A percentile compares a stretch with the other conserved stretches of the same genome.
Conservation (phyloP, 2,113 vertebrate species). For the Alligator mississippiensis region DNA sequence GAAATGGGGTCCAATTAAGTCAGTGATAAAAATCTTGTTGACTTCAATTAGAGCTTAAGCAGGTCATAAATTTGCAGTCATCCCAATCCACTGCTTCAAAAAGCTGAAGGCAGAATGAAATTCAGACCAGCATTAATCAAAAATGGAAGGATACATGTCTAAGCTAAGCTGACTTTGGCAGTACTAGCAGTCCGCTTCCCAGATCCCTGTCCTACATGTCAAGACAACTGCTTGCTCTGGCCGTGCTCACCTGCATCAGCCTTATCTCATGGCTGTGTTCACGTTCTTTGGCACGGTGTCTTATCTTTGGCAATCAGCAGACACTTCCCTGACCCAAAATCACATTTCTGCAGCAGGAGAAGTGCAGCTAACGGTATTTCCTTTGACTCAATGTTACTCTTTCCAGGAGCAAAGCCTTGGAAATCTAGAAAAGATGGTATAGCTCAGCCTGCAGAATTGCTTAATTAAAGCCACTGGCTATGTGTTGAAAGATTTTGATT, state of each 20-base stretch:
- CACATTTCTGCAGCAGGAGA: neutral
- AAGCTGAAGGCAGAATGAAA: neutral
- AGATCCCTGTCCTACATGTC: neutral
- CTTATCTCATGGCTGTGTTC: neutral
- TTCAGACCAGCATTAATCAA: accelerated
- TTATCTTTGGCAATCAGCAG: neutral
- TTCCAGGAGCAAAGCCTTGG: neutral
- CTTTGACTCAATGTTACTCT: neutral
- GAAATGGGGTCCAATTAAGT: neutral
- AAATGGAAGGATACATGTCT: accelerated
- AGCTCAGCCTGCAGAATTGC: neutral
- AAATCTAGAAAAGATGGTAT: neutral
- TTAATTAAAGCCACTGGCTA: neutral
- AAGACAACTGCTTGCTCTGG: neutral
- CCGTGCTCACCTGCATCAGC: neutral
- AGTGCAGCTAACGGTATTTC: neutral
- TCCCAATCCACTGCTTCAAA: neutral
- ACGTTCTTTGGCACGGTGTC: neutral
- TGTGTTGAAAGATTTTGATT: neutral
- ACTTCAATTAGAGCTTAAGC: neutral
- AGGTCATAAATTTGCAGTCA: neutral
- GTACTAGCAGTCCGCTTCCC: neutral
- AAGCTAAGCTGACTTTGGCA: neutral
- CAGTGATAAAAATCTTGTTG: neutral
- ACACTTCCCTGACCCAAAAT: neutral